A percentile compares a stretch with the other conserved stretches of the same genome.
Conservation (phyloP, 2,113 vertebrate species). For the Natator depressus region DNA sequence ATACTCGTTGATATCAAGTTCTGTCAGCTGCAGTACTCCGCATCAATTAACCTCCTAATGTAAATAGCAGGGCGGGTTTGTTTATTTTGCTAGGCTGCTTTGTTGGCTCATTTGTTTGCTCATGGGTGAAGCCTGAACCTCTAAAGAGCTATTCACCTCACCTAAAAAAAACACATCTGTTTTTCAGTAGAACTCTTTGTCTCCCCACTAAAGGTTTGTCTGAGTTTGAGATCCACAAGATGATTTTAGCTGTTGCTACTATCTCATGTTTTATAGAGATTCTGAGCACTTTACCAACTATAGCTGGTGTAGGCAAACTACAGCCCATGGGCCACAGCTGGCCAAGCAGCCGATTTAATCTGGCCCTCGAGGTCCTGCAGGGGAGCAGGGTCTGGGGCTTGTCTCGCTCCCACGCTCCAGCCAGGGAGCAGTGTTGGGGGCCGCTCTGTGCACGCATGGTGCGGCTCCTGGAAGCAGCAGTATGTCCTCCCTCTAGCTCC, state of each 20-base stretch:
- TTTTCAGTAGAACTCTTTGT: background rate
- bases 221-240: background rate
- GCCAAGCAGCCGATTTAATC: too few species aligned
- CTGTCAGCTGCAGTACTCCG: background rate
- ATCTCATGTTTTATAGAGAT: background rate
- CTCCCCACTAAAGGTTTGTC: background rate
- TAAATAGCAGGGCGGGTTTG: background rate
- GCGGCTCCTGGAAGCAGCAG: too few species aligned
- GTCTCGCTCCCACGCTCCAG: too few species aligned
- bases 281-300: background rate
- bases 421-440: too few species aligned
- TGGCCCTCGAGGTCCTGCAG: too few species aligned
- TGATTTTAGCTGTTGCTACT: background rate
- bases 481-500: too few species aligned
- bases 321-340: too few species aligned
- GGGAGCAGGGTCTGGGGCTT: too few species aligned
- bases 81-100: conserved; percentile 19
- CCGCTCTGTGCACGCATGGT: too few species aligned
- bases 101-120: background rate
- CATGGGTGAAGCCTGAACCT: background rate
- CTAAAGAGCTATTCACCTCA: background rate
- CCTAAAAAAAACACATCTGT: background rate
- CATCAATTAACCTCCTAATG: background rate
- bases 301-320: background rate
- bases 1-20: background rate